Conservation (phyloP, 2,888 invertebrate species). For the Trachelus troglodyta region DNA sequence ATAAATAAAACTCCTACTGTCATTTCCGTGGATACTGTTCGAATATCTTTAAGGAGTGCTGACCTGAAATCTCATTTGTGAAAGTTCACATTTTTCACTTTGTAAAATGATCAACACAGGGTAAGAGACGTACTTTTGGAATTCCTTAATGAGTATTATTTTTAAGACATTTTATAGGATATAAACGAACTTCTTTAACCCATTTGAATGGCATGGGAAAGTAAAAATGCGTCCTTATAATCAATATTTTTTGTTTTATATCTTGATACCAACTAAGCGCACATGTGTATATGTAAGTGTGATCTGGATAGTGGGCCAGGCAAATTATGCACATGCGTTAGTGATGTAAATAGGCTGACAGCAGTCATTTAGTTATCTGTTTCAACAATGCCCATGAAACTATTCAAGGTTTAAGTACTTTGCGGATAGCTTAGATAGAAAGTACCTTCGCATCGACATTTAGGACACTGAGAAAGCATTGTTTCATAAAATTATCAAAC, state of each 20-base stretch:
- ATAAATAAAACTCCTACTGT: neutral
- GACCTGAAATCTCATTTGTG: neutral
- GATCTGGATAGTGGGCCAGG: too few relatives aligned
- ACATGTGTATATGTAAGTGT: too few relatives aligned
- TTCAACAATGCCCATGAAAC: neutral
- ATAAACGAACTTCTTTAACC: neutral
- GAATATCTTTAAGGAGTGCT: neutral
- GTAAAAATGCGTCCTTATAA: too few relatives aligned
- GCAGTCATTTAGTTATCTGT: neutral
- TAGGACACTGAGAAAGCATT: neutral
- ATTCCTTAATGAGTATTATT: too few relatives aligned
- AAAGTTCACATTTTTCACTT: constrained; percentile 15
- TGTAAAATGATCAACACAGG: constrained; percentile 36
- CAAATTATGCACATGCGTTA: too few relatives aligned
- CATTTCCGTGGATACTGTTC: neutral
- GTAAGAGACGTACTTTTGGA: constrained; percentile 12
- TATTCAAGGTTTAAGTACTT: neutral
- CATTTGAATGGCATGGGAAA: too few relatives aligned
- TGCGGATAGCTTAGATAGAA: neutral
- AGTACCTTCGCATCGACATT: neutral
- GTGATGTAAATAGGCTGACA: neutral
- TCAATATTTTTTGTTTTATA: too few relatives aligned
- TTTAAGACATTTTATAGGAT: neutral
- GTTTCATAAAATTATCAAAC: neutral
- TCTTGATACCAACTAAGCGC: too few relatives aligned